Evolutionary conservation across 2,113 vertebrate genomes (phyloP).

Genomic region (Gyps fulvus): DNA sequence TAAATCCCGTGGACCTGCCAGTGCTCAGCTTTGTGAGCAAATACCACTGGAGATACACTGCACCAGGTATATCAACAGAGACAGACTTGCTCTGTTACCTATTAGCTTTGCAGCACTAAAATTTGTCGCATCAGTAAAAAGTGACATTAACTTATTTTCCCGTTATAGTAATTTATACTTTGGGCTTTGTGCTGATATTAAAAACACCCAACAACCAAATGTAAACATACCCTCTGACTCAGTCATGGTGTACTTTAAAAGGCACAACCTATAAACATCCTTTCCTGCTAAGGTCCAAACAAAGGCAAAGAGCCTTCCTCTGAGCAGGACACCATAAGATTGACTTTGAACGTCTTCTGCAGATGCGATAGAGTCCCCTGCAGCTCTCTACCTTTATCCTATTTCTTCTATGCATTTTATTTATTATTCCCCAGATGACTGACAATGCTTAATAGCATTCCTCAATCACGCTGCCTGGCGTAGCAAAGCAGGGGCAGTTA

Average conservation of each 20-base stretch:
- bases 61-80: not conserved
- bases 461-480: not conserved
- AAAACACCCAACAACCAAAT: not conserved
- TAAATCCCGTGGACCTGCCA: not conserved
- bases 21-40: not conserved
- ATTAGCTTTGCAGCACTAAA: not conserved
- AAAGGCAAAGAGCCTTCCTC: slow-evolving; percentile 4
- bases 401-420: not conserved
- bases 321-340: accelerated
- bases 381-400: not conserved
- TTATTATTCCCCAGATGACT: not conserved
- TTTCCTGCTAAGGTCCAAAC: slow-evolving; percentile 29
- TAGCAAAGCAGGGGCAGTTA: not conserved
- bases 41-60: not conserved
- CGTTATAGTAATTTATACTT: not conserved
- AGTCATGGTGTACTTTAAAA: not conserved
- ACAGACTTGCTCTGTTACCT: not conserved
- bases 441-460: not conserved
- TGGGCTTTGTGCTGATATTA: not conserved
- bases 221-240: slow-evolving; percentile 13
- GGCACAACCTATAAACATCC: slow-evolving; percentile 51
- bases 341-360: not conserved
- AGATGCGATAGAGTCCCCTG: not conserved
- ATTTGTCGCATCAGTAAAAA: accelerated
- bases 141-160: not conserved